A percentile compares a stretch with the other conserved stretches of the same genome.
These are phyloP conservation scores for Diacarnus erythraeanus DNA, from an alignment of 37 sponge, comb jelly and placozoan species.

Conservation along the genomic window DNA sequence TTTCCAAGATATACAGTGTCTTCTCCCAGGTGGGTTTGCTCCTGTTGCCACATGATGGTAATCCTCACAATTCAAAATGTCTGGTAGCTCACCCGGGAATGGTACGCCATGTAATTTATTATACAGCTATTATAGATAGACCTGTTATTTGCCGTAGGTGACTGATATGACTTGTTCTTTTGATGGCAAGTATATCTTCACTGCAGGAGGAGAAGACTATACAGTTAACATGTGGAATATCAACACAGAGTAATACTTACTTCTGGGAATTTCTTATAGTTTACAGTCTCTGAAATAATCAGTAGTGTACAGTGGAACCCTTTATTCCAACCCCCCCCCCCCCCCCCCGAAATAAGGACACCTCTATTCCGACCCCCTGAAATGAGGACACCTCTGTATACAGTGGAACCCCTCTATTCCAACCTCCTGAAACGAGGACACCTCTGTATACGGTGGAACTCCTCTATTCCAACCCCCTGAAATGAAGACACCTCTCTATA, in stretches of 20 bases:
- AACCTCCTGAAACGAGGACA: too few relatives aligned
- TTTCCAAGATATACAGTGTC: too few relatives aligned
- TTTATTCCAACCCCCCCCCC: too few relatives aligned
- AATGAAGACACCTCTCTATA: too few relatives aligned
- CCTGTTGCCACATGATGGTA: constrained; percentile 92
- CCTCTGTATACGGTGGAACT: too few relatives aligned
- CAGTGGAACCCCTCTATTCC: too few relatives aligned
- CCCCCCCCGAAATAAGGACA: too few relatives aligned
- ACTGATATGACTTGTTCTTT: constrained; percentile 63
- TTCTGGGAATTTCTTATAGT: neutral
- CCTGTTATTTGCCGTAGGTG: constrained; percentile 40
- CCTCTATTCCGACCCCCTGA: too few relatives aligned
- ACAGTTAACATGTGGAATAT: constrained; percentile 86
- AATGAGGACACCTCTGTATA: too few relatives aligned
- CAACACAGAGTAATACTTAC: constrained; percentile 67
- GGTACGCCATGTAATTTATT: constrained; percentile 31
- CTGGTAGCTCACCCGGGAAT: constrained; percentile 84
- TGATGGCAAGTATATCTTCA: constrained; percentile 88
- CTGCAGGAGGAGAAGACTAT: constrained; percentile 84
- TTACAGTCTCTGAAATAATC: too few relatives aligned
- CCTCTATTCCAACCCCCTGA: too few relatives aligned
- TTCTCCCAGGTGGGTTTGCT: constrained; percentile 74
- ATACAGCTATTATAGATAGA: neutral
- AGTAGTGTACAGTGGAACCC: too few relatives aligned
- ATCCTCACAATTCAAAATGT: constrained; percentile 88